These are phyloP conservation scores for Rhizomys pruinosus DNA, from an alignment of 2,113 vertebrate genomes.

Conservation along the genomic window DNA sequence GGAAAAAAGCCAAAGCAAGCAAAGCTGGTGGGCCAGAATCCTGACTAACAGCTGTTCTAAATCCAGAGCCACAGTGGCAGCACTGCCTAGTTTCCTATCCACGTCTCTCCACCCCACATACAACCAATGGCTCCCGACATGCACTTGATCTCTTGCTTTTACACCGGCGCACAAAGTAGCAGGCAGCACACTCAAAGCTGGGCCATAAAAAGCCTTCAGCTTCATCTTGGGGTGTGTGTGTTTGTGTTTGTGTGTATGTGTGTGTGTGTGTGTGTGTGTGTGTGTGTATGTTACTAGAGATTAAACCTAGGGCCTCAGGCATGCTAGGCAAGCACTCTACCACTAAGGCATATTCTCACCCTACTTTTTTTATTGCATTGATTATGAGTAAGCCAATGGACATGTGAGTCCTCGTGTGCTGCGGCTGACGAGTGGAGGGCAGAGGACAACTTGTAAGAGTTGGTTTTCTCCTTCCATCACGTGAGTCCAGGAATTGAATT, in stretches of 20 bases:
- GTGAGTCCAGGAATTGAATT: not conserved
- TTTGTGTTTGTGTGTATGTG: not conserved
- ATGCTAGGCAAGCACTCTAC: not conserved
- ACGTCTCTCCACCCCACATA: not conserved
- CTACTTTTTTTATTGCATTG: not conserved
- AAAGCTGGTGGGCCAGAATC: fast-evolving
- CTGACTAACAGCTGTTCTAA: not conserved
- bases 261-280: not conserved
- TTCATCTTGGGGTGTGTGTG: not conserved
- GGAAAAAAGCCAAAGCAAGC: not conserved
- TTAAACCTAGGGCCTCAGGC: not conserved
- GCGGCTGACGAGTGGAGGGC: not conserved
- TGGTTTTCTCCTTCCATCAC: not conserved
- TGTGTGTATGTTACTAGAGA: not conserved
- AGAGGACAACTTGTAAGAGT: not conserved
- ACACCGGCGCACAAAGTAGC: not conserved
- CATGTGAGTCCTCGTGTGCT: not conserved
- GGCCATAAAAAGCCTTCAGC: not conserved
- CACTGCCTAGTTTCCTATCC: not conserved
- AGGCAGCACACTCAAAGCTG: not conserved
- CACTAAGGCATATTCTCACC: not conserved
- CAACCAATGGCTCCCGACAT: not conserved
- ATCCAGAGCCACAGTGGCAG: not conserved
- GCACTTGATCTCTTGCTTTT: not conserved
- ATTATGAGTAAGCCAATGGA: not conserved